Evolutionary conservation across 2,888 invertebrate genomes (phyloP).

Genomic region (Diogma glabrata): DNA sequence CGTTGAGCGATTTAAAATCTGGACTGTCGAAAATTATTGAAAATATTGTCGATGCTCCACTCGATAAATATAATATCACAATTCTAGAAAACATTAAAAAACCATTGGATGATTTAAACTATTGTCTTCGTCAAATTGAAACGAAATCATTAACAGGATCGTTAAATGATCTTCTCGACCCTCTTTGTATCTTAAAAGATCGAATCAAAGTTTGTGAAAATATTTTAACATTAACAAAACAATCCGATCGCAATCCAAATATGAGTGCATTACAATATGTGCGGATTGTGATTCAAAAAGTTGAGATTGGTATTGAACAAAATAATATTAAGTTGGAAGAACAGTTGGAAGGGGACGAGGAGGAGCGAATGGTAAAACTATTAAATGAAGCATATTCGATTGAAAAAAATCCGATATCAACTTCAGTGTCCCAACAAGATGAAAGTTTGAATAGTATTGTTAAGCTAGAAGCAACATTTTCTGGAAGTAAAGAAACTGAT

Average conservation of each 20-base stretch:
- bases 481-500: constrained; percentile 26
- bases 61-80: constrained; percentile 33
- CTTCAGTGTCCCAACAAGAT: too few species aligned
- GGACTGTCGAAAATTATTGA: constrained; percentile 44
- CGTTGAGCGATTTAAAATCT: constrained; percentile 38
- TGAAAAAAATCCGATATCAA: too few species aligned
- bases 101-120: constrained; percentile 40
- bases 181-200: constrained; percentile 30
- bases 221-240: constrained; percentile 24
- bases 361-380: background rate
- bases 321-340: constrained; percentile 30
- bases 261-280: constrained; percentile 27
- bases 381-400: background rate
- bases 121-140: constrained; percentile 35
- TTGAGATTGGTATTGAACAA: constrained; percentile 32
- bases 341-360: constrained; percentile 19
- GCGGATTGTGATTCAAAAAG: constrained; percentile 26
- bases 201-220: constrained; percentile 28
- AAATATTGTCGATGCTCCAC: constrained; percentile 40
- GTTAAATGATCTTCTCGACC: constrained; percentile 31
- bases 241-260: constrained; percentile 26
- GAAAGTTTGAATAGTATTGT: constrained; percentile 24
- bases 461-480: constrained; percentile 28
- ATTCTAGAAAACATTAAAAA: constrained; percentile 40
- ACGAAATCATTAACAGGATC: constrained; percentile 33